Evolutionary conservation across 2,888 invertebrate species (phyloP), one percentile per base, ranked within the genome.

Genomic region (Gastrophysa polygoni): DNA sequence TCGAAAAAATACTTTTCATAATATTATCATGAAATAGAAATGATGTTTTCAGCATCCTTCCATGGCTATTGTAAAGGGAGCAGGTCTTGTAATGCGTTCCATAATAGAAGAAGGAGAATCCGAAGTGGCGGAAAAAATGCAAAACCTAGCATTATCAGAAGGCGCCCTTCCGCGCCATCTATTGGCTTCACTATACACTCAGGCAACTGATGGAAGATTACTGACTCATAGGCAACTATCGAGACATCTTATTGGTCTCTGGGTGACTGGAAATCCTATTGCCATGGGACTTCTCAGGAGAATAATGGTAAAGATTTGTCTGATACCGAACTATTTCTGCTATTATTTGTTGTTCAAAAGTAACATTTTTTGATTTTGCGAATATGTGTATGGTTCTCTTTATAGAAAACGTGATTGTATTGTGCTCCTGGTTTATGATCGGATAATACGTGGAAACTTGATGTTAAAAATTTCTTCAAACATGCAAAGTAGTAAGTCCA

Each of bases 31-130:
- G 32, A 11, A 34, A 10, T 58, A 28, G 60, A 3, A 17, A n/a
- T 24, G 34, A 32, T 28, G 50, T 54, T 54, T 65, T 34, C 84
- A 95, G 90, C 97, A 98, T 85, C 96, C 96, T 1, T 98, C 98
- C 2, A 87, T 98, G 86, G 98, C 99, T 0, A 95, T 99, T 67
- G 95, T 99, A 1, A 98, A 99, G 83, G 98, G 98, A 38, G 98
- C 98, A 0, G 98, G 99, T 0, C 84, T 99, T 57, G 94, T 99
- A 50, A 93, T 98, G 91, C 89, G 98, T 67, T 98, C 99, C 17
- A 88, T 99, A 24, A 97, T 99, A 57, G 99, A 99, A 83, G 99
- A 99, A 82, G 98, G 98, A 1, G 92, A 93, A 70, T 87, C 90
- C n/a, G 91, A 91, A 73, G 92, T 96, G 11, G 95, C 97, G 0